Evolutionary conservation across 2,113 vertebrate species (phyloP).

Genomic region (Glareola pratincola): DNA sequence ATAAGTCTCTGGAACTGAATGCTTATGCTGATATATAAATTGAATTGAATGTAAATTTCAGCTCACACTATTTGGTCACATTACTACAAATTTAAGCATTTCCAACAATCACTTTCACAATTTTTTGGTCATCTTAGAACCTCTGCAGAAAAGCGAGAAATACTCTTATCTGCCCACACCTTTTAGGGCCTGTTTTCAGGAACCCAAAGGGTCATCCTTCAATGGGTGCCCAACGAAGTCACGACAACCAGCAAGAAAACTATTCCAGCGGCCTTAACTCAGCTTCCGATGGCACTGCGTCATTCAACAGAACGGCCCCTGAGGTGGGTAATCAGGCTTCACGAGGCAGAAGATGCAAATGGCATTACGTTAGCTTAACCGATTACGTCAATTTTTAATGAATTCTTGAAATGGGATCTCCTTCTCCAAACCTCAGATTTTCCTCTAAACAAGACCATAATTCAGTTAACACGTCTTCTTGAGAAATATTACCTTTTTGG

Average conservation of each 20-base stretch:
- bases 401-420: neutral
- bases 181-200: constrained; percentile 12
- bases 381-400: neutral
- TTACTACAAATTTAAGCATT: neutral
- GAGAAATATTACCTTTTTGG: neutral
- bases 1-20: neutral
- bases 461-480: neutral
- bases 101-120: neutral
- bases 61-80: neutral
- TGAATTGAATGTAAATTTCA: neutral
- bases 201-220: neutral
- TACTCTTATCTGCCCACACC: neutral
- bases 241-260: constrained; percentile 39
- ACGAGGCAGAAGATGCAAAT: neutral
- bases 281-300: constrained; percentile 47
- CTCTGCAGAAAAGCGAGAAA: neutral
- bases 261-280: constrained; percentile 43
- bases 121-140: neutral
- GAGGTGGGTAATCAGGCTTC: constrained; percentile 1
- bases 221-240: neutral
- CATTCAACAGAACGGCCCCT: constrained; percentile 38
- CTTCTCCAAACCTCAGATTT: neutral
- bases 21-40: neutral
- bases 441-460: neutral
- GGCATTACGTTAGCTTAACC: constrained; percentile 28